Evolutionary conservation across 2,888 invertebrate species (phyloP), one percentile per base, ranked within the genome.

Genomic region (Dryobota labecula): DNA sequence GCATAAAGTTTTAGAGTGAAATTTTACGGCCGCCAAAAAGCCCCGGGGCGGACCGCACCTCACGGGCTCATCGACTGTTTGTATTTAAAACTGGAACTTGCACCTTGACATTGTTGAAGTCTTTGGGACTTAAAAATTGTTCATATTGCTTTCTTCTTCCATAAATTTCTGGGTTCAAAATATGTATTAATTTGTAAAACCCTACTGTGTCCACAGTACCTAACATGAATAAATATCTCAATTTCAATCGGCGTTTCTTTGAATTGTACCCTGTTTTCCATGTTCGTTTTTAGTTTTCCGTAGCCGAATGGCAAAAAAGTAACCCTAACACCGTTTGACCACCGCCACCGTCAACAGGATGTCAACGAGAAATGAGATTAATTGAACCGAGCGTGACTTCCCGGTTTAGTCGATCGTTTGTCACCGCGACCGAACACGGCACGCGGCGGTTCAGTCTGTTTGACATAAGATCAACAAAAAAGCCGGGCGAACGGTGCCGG

Each of bases 201-300:
- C 27, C 58, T 53, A 13, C 11, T 58, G 58, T 71, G 57, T 58
- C 18, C 20, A n/a, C 13, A 27, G 9, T 51, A 43, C 60, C 15
- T 27, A 36, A 36, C 11, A 27, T 58, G 1, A 71, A 70, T 71
- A 47, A 70, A 71, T 70, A 64, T 53, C 9, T 71, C 5, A 27
- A 47, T 70, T 36, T 20, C 20, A 70, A 51, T 36, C 13, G 5
- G 3, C 36, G 2, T 58, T 8, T 43, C 3, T 45, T 67, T 57
- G 36, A 30, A 43, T 36, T 36, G 13, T 30, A 30, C 36, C 5
- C n/a, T 30, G 13, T 33, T 58, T 57, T 30, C 18, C 15, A 30
- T 41, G 11, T 27, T 9, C 0, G 3, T 20, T 38, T 47, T 38
- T 9, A 9, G 5, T 5, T n/a, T 30, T 60, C 30, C 15, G 15